Evolutionary conservation across 2,797 vertebrate genomes (phyloP).

Genomic region (Enteromius unitaeniatus): DNA sequence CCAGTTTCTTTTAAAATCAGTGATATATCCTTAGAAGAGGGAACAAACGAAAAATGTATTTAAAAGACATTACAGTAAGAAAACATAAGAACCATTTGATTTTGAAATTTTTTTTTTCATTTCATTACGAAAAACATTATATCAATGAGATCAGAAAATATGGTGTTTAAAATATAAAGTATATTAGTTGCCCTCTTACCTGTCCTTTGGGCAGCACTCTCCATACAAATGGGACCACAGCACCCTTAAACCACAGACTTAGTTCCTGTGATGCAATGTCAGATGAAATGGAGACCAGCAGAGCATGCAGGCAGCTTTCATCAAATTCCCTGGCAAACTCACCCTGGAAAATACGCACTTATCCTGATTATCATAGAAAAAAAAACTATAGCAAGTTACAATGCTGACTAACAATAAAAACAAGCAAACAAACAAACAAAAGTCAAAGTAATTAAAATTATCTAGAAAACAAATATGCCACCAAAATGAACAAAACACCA

Average conservation of each 20-base stretch:
- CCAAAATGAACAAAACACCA: no score
- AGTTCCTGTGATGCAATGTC: slow-evolving; percentile 82
- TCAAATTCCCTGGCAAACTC: slow-evolving; percentile 85
- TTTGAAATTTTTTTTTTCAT: not conserved
- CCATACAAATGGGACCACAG: slow-evolving; percentile 89
- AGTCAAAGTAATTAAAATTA: not conserved
- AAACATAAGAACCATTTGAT: not conserved
- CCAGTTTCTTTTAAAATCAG: not conserved
- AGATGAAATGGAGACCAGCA: slow-evolving; percentile 83
- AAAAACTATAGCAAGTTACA: not conserved
- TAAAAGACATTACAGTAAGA: not conserved
- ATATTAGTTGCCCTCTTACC: slow-evolving; percentile 70
- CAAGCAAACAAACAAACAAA: no score
- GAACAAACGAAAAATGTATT: not conserved
- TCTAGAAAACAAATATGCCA: not conserved
- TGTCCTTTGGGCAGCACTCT: slow-evolving; percentile 85
- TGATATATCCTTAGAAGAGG: not conserved
- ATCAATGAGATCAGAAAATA: not conserved
- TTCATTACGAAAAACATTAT: not conserved
- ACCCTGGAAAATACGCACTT: slow-evolving; percentile 73
- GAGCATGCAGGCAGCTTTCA: slow-evolving; percentile 79
- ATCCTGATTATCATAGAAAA: not conserved
- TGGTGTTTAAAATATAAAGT: not conserved
- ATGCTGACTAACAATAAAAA: not conserved
- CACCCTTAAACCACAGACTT: slow-evolving; percentile 88